Conservation (phyloP, 1,140 invertebrate genomes). For the Drosophila dunni region DNA sequence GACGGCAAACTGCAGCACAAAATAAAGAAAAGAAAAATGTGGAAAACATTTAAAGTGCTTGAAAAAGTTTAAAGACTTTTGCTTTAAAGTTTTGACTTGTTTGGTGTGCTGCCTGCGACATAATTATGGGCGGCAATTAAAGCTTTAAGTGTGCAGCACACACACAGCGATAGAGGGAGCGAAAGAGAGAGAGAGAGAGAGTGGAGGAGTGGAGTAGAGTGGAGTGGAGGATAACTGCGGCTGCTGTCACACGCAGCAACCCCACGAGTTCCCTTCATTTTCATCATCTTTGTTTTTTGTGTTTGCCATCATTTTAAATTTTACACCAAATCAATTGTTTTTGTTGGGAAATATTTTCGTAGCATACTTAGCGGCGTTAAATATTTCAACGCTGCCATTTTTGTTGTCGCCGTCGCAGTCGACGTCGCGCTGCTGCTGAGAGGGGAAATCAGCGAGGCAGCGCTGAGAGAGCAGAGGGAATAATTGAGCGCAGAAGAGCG, state of each 20-base stretch:
- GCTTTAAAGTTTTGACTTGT: slow-evolving; percentile 51
- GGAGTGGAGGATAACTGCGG: background rate
- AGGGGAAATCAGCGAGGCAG: slow-evolving; percentile 28
- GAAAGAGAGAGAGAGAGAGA: background rate
- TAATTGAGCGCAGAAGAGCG: slow-evolving; percentile 1
- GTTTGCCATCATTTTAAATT: slow-evolving; percentile 50
- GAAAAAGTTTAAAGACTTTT: slow-evolving; percentile 15
- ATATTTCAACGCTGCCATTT: slow-evolving; percentile 81
- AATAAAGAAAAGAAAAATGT: background rate
- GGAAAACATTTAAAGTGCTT: no score
- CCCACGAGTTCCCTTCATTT: slow-evolving; percentile 52
- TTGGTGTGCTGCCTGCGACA: slow-evolving; percentile 28
- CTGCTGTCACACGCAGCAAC: slow-evolving; percentile 70
- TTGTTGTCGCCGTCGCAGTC: slow-evolving; percentile 16
- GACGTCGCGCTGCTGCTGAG: background rate
- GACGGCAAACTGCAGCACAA: background rate
- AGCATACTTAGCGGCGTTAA: slow-evolving; percentile 79
- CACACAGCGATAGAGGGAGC: slow-evolving; percentile 4
- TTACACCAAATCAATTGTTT: slow-evolving; percentile 22
- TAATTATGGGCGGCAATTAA: slow-evolving; percentile 58
- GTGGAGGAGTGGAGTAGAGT: background rate
- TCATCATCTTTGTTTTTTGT: slow-evolving; percentile 39
- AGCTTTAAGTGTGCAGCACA: slow-evolving; percentile 41
- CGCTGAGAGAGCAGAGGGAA: slow-evolving; percentile 1
- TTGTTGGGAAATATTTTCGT: slow-evolving; percentile 63